These are phyloP conservation scores for Plectus sambesii DNA, from an alignment of 1,140 invertebrate genomes.

Conservation along the genomic window DNA sequence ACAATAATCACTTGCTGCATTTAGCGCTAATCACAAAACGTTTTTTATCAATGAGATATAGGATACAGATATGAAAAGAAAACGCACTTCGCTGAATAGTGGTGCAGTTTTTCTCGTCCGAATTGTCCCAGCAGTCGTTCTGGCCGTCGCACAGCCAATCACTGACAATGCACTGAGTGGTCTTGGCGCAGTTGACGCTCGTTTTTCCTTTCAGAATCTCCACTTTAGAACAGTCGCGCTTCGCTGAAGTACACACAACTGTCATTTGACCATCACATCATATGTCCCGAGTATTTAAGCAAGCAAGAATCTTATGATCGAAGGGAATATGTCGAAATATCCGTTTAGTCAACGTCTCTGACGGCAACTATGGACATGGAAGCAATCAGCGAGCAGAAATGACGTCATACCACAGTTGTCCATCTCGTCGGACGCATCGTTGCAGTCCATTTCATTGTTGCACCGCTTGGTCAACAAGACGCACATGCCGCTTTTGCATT, in stretches of 20 bases:
- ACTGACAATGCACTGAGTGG: slow-evolving; percentile 49
- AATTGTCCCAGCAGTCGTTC: slow-evolving; percentile 42
- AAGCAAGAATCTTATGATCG: background rate
- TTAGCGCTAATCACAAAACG: no score
- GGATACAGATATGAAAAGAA: no score
- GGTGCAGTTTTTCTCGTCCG: slow-evolving; percentile 54
- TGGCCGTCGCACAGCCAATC: slow-evolving; percentile 42
- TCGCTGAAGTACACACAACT: no score
- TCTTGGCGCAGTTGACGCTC: slow-evolving; percentile 14
- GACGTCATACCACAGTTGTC: no score
- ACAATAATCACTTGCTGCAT: no score
- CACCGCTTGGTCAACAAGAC: slow-evolving; percentile 53
- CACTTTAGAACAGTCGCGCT: no score
- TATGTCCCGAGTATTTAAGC: background rate
- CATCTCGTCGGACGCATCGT: slow-evolving; percentile 55
- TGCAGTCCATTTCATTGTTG: slow-evolving; percentile 57
- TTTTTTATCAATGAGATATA: no score
- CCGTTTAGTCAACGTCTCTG: background rate
- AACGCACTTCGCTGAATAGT: background rate
- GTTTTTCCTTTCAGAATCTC: slow-evolving; percentile 15
- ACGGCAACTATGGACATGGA: background rate
- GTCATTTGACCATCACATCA: background rate
- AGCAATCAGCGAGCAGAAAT: background rate
- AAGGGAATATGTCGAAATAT: background rate
- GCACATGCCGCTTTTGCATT: slow-evolving; percentile 43